Base-by-base conservation (phyloP, 1,140 invertebrate genomes). In the Macrosteles quadrilineatus region DNA sequence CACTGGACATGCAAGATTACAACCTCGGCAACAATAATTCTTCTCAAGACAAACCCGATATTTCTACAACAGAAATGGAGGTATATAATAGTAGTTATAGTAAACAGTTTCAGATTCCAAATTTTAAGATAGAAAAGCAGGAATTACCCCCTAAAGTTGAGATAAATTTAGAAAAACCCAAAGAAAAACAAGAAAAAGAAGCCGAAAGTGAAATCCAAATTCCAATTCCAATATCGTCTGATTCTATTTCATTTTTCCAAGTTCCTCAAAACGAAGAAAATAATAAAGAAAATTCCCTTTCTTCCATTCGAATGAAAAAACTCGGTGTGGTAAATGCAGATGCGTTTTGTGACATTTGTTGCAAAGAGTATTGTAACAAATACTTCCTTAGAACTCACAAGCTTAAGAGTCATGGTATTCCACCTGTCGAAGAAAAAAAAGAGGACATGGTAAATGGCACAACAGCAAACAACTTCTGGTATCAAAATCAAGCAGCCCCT, bases 331-430 rank as follows among this genome's bases (percentile, higher is more conserved):
- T 68, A 6, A 71, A 67, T 40, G 67, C 40, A 30, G 72, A 68
- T 57, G 68, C 93, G 14, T 97, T 96, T 78, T 98, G 95, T 81
- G 94, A 97, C 77, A 88, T 97, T 55, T 98, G 96, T 78, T 93
- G 92, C 77, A 97, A 97, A 79, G 95, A 97, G 82, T 95, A 97
- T 79, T 94, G 92, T 80, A 98, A 97, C 79, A 96, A 97, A 77
- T 97, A 97, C 77, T 97, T 97, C 78, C 80, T 98, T 21, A 86
- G 93, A 31, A 96, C 94, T 19, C 96, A 98, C 79, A 95, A 96
- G 75, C 86, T 93, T 79, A 91, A 93, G 77, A 82, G 89, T n/a
- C 91, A 94, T 76, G 90, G 91, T 0, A 84, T 88, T 17, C 83
- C 89, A 31, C 85, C 86, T 9, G 85, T 85, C 0, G 85, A 86